Evolutionary conservation across 2,797 vertebrate genomes (phyloP), one percentile per base, ranked within the genome.

Genomic region (Anguilla pacifica): DNA sequence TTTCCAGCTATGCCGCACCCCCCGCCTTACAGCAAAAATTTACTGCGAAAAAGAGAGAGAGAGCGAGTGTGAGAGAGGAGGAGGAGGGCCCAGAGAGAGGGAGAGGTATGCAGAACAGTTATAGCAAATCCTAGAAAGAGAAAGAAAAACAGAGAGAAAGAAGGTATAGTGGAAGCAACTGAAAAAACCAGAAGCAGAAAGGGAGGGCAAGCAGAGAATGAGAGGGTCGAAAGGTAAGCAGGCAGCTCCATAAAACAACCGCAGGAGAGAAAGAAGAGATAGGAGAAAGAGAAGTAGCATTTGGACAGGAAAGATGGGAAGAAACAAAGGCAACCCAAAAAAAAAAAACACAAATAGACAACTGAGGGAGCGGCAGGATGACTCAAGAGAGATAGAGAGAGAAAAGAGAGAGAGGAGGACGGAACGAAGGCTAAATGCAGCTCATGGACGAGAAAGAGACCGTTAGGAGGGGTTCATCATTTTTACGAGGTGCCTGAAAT

Each of bases 1-100:
- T 89, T 90, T 90, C 81, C 74, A 89, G 87, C 49, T 87, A 86
- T 81, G 88, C 88, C 72, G 35, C 61, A 70, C 43, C 55, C 22
- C 83, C 43, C 61, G 86, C 79, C 70, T 86, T 88, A 86, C 82
- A 82, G 67, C 35, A 6, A 2, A 70, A 61, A 22, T n/a, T n/a
- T 22, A 74, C 53, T 57, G 0, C 13, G 25, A 19, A 70, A 51
- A 72, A 49, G 72, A 28, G 35, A 59, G 72, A 25, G 46, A 53
- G 82, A 53, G 49, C 49, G 13, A 59, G 55, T 83, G 31, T 88
- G 87, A 86, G 90, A 89, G 22, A 28, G 84, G 11, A 53, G 11
- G 51, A 53, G 51, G 64, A 46, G 31, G 53, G n/a, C 64, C 53
- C 46, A 39, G 77, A 35, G 59, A 39, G 53, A 25, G 22, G 67